Base-by-base conservation (phyloP, 2,113 vertebrate species). In the Gymnobelideus leadbeateri region DNA sequence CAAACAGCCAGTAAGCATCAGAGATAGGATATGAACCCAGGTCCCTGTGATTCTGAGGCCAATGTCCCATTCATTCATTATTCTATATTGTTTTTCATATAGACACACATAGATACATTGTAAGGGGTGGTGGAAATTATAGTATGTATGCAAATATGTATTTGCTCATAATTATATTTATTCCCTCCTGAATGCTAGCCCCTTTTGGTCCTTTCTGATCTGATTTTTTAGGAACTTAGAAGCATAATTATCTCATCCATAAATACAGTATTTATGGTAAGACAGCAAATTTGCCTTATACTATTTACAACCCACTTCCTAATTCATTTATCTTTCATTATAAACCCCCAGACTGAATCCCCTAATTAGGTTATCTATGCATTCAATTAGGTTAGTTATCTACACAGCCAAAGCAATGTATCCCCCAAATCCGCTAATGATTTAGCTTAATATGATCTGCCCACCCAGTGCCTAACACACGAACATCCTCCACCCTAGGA, bases 221-320 rank as follows among this genome's bases (percentile, higher is more conserved):
- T 52, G 14, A 52, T 89, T 94, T 94, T 95, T 89, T 57, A 94
- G 10, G 89, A 84, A 47, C 28, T 51, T 51, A 94, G 46, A 92
- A 84, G 91, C 57, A 47, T 91, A 84, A 96, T 92, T 91, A 96
- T 94, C 49, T 55, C 91, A 47, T 90, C 12, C 2, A 1, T 77
- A 89, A 96, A 51, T 93, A 51, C 92, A 93, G 19, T 19, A 47
- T 68, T 94, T 31, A 90, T 97, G 46, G 37, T 53, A 95, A 96
- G 98, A 91, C 12, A 57, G 0, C 26, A 9, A 51, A 9, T 46
- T 93, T 96, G 89, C 54, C 49, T 90, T 51, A 31, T 21, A 24
- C 68, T 46, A n/a, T 50, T 24, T 61, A 49, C 89, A 90, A 31
- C 89, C 68, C 16, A 43, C n/a, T 84, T 84, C 68, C 68, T 90